Conservation (phyloP, 2,888 invertebrate genomes). For the Blastobasis adustella region DNA sequence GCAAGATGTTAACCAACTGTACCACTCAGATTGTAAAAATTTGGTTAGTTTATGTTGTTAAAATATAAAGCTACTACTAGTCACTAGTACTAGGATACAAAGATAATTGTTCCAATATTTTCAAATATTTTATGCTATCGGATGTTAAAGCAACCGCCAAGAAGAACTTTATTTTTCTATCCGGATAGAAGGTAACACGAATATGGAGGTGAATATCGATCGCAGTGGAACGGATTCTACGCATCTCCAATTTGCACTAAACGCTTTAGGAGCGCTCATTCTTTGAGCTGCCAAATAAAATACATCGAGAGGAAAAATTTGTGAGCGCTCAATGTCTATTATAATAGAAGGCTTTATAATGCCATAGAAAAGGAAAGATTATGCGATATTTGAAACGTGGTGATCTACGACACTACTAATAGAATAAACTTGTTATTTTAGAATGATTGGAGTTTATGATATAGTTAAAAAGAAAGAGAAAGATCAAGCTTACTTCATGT, state of each 20-base stretch:
- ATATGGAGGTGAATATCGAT: not conserved
- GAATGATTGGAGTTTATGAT: too few species aligned
- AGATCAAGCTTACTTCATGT: too few species aligned
- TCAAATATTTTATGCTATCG: not conserved
- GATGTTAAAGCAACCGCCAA: not conserved
- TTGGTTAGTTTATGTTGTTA: too few species aligned
- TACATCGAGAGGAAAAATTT: conserved; percentile 31
- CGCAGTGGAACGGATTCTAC: conserved; percentile 16
- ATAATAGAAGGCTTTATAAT: too few species aligned
- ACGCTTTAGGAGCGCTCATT: conserved; percentile 18
- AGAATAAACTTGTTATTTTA: too few species aligned
- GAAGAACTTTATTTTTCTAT: not conserved
- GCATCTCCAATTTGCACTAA: conserved; percentile 40
- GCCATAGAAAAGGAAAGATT: too few species aligned
- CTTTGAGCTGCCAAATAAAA: conserved; percentile 24
- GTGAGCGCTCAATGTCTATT: conserved; percentile 12
- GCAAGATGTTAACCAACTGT: too few species aligned
- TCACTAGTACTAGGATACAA: not conserved
- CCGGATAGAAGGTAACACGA: not conserved
- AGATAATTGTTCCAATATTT: not conserved
- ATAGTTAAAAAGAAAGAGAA: too few species aligned
- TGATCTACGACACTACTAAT: too few species aligned
- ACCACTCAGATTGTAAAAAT: too few species aligned
- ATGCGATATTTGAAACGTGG: too few species aligned
- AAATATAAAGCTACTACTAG: not conserved